Percentiles rank a stretch among this genome's conserved stretches.
Evolutionary conservation across 2,888 invertebrate species (phyloP).

Genomic region (Hirtodrosophila trivittata): DNA sequence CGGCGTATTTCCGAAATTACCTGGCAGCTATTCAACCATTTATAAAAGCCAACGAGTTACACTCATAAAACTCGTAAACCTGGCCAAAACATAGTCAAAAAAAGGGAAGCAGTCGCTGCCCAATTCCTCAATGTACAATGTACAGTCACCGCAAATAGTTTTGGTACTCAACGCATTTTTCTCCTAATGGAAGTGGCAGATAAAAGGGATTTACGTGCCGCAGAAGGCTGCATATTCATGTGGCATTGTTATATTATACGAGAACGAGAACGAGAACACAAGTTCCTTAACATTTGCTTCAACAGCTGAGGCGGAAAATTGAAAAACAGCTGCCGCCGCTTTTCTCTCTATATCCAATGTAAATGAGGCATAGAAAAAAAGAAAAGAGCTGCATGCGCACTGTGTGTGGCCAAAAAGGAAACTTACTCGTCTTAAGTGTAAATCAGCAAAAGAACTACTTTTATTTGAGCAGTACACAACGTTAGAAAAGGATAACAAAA

Average conservation of each 20-base stretch:
- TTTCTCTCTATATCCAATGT: conserved; percentile 29
- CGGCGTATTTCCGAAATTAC: conserved; percentile 70
- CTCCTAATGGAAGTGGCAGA: conserved; percentile 46
- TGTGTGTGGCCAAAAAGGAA: conserved; percentile 22
- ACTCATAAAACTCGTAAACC: conserved; percentile 31
- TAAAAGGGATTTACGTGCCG: conserved; percentile 52
- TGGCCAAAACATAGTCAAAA: conserved; percentile 12
- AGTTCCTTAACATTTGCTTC: conserved; percentile 54
- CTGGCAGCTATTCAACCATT: conserved; percentile 44
- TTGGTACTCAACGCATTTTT: conserved; percentile 45
- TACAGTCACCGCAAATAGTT: conserved; percentile 51
- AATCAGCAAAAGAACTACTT: conserved; percentile 70
- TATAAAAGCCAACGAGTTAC: conserved; percentile 33
- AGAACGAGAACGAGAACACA: conserved; percentile 11
- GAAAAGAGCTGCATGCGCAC: conserved; percentile 17
- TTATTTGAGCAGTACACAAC: too few species aligned
- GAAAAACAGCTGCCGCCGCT: conserved; percentile 73
- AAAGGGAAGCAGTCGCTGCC: conserved; percentile 15
- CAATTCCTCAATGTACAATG: conserved; percentile 25
- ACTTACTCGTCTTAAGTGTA: conserved; percentile 56
- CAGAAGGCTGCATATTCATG: conserved; percentile 67
- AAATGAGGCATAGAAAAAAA: conserved; percentile 12
- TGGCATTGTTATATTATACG: conserved; percentile 48
- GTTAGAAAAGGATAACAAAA: conserved; percentile 7
- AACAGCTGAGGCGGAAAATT: conserved; percentile 77